phyloP scores from a whole-genome alignment of 2,797 vertebrate species.

The Pseudochirops cupreus region DNA sequence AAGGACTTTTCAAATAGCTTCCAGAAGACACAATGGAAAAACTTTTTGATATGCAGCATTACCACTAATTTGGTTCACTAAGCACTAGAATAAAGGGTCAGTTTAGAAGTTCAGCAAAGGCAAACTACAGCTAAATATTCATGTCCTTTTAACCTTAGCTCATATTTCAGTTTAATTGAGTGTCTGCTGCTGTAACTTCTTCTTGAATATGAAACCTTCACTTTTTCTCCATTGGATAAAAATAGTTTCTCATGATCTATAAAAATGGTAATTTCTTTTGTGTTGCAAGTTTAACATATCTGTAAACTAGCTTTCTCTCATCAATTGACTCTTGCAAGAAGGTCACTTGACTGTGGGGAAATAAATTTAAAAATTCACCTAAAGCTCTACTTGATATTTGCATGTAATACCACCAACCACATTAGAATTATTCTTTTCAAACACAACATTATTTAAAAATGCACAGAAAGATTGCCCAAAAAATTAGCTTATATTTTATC shows the following conservation, averaged over 20 bases:
- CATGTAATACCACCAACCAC: neutral
- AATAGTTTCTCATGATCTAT: conserved; percentile 5
- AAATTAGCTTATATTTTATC: neutral
- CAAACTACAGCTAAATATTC: conserved; percentile 45
- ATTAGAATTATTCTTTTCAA: conserved; percentile 35
- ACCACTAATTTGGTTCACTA: neutral
- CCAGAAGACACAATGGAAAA: neutral
- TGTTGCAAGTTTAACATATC: conserved; percentile 5
- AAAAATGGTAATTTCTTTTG: conserved; percentile 35
- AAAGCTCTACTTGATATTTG: conserved; percentile 26
- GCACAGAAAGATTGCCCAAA: neutral
- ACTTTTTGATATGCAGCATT: conserved; percentile 2
- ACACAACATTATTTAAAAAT: neutral
- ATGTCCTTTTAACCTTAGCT: conserved; percentile 1
- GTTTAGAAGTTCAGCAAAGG: neutral
- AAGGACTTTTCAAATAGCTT: neutral
- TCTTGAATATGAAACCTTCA: neutral
- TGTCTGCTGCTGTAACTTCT: conserved; percentile 1
- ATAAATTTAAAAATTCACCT: conserved; percentile 26
- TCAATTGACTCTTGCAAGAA: neutral
- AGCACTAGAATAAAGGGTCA: conserved; percentile 27
- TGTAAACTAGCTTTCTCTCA: conserved; percentile 13
- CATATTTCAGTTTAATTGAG: conserved; percentile 43
- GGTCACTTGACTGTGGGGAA: neutral
- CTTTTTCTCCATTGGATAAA: conserved; percentile 26